Base-by-base conservation (phyloP, 2,113 vertebrate species). In the Thinocorus orbignyianus region DNA sequence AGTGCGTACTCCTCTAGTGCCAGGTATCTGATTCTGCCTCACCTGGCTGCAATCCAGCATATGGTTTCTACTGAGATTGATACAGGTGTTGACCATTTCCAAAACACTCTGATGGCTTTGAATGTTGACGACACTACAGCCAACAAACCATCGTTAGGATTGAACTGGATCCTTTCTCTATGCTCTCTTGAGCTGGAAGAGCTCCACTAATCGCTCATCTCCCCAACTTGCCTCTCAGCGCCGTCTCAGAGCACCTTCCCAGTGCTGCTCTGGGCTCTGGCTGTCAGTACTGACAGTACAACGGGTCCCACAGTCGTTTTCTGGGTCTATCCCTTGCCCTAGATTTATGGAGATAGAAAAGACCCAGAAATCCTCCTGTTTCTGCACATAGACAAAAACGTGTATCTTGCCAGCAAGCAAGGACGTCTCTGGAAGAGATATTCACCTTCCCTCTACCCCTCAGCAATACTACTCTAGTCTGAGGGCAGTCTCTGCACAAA, bases 141-240 rank as follows among this genome's bases (percentile, higher is more conserved):
- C n/a, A 88, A 24, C n/a, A 77, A 44, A 25, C 19, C 25, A 35
- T 19, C 5, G 0, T 2, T 0, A 6, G 10, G 51, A n/a, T 7
- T 18, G 5, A 83, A 58, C 11, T 70, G 39, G 44, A 48, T 24
- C 37, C 19, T 16, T 30, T 73, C 41, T 17, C 31, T 22, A 1
- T 17, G 48, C 26, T 86, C 12, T 55, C 23, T 13, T 12, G 35
- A 77, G 41, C 52, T 62, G 76, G 7, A 72, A 73, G 42, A 58
- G 49, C 44, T 78, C 44, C 12, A 11, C 30, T n/a, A 33, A 66
- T 33, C 2, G 2, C 41, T 46, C 5, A 8, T 60, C 22, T 68
- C 15, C 77, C 41, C 1, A 0, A 13, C 23, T 4, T 31, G 30
- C 41, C 46, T 20, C 71, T 46, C 33, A 51, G 62, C 42, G 49